Conservation (phyloP, 2,113 vertebrate species). For the Typhlomys cinereus region DNA sequence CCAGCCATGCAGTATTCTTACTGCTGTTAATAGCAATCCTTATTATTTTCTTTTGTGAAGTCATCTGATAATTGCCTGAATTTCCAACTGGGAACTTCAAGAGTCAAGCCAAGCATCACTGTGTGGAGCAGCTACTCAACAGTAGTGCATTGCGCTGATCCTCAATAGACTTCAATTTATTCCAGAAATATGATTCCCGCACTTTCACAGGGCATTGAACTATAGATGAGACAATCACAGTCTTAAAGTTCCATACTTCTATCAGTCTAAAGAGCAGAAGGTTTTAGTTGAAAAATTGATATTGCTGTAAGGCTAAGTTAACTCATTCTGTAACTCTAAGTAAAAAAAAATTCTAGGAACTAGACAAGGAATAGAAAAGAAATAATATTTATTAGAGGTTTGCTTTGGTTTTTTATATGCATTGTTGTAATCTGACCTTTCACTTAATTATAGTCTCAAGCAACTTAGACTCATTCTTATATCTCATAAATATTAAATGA, state of each 20-base stretch:
- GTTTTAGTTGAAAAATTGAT: slow-evolving; percentile 30
- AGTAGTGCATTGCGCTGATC: slow-evolving; percentile 35
- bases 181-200: slow-evolving; percentile 55
- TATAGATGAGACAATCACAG: slow-evolving; percentile 52
- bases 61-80: slow-evolving; percentile 60
- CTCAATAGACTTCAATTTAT: slow-evolving; percentile 59
- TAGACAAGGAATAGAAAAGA: neutral
- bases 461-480: neutral
- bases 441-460: neutral
- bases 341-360: neutral
- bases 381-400: neutral
- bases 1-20: slow-evolving; percentile 53
- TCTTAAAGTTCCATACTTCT: slow-evolving; percentile 28
- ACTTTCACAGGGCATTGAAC: slow-evolving; percentile 58
- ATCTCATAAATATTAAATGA: neutral
- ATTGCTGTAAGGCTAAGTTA: neutral
- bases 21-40: slow-evolving; percentile 61
- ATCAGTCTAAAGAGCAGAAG: slow-evolving; percentile 35
- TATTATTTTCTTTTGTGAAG: slow-evolving; percentile 59
- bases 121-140: slow-evolving; percentile 6
- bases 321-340: neutral
- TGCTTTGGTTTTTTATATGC: neutral
- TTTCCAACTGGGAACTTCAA: slow-evolving; percentile 54
- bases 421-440: neutral
- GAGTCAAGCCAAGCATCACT: slow-evolving; percentile 47